A percentile compares a stretch with the other conserved stretches of the same genome.
These are phyloP conservation scores for Bombus terrestris DNA, from an alignment of 1,140 invertebrate genomes.

Conservation along the genomic window DNA sequence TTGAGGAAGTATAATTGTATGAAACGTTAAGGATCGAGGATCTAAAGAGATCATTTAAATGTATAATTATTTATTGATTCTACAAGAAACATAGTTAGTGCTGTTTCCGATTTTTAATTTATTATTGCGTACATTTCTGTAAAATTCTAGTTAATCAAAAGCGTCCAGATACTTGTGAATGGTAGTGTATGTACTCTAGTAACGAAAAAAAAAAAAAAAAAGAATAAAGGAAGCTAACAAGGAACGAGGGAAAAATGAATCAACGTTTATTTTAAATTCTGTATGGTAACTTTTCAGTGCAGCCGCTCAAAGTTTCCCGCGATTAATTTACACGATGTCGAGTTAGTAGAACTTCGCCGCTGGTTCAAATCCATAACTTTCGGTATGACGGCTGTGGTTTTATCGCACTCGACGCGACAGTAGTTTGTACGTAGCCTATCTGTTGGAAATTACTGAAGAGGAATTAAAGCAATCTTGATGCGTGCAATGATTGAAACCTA, in stretches of 20 bases:
- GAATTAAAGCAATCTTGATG: neutral
- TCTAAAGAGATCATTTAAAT: too few relatives aligned
- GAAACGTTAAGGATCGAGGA: too few relatives aligned
- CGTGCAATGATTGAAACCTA: neutral
- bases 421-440: neutral
- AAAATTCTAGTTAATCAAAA: neutral
- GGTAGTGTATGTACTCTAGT: neutral
- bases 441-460: neutral
- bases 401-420: slow-evolving; percentile 21
- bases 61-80: too few relatives aligned
- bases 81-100: too few relatives aligned
- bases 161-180: neutral
- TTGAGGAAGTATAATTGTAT: too few relatives aligned
- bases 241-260: neutral
- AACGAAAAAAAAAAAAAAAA: neutral
- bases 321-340: slow-evolving; percentile 31
- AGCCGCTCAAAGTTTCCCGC: neutral
- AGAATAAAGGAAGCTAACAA: neutral
- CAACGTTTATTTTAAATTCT: neutral
- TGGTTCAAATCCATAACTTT: slow-evolving; percentile 6
- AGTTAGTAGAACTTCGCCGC: slow-evolving; percentile 6
- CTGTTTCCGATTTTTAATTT: too few relatives aligned
- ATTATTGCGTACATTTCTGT: neutral
- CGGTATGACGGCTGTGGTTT: slow-evolving; percentile 1
- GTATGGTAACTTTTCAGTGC: neutral